Evolutionary conservation across 2,797 vertebrate genomes (phyloP).

Genomic region (Spinibarbus caldwelli): DNA sequence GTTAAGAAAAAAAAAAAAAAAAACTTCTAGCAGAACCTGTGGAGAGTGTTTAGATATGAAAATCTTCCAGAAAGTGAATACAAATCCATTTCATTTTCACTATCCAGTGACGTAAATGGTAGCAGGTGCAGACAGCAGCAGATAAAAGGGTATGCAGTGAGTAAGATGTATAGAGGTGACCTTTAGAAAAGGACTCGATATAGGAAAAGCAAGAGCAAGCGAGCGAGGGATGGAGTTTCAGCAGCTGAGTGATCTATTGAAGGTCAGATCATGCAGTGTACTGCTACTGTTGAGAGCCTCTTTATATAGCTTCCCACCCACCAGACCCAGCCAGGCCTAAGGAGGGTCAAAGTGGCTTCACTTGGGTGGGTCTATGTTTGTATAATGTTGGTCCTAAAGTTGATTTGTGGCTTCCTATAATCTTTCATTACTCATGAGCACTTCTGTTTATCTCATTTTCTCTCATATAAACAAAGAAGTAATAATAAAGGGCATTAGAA

Average conservation of each 20-base stretch:
- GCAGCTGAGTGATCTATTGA: conserved; percentile 62
- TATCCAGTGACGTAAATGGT: not conserved
- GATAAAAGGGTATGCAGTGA: not conserved
- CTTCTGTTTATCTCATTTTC: not conserved
- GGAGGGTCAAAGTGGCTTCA: conserved; percentile 44
- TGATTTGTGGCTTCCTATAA: not conserved
- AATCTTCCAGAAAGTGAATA: not conserved
- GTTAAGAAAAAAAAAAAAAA: too few species aligned
- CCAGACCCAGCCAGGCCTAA: conserved; percentile 58
- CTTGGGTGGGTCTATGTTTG: not conserved
- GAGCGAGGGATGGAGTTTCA: conserved; percentile 63
- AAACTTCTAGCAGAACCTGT: too few species aligned
- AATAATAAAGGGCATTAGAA: conserved; percentile 66
- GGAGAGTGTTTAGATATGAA: not conserved
- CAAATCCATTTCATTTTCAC: not conserved
- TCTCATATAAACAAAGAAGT: conserved; percentile 18
- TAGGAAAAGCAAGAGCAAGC: not conserved
- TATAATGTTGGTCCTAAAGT: not conserved
- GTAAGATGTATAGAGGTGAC: conserved; percentile 19
- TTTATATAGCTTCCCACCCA: conserved; percentile 74
- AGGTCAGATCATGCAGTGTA: conserved; percentile 72
- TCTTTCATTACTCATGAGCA: not conserved
- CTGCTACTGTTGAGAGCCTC: conserved; percentile 66
- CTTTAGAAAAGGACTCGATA: conserved; percentile 33
- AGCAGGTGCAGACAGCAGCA: not conserved